These are phyloP conservation scores for Gobio occitaniae DNA, from an alignment of 2,797 vertebrate genomes.

Conservation along the genomic window DNA sequence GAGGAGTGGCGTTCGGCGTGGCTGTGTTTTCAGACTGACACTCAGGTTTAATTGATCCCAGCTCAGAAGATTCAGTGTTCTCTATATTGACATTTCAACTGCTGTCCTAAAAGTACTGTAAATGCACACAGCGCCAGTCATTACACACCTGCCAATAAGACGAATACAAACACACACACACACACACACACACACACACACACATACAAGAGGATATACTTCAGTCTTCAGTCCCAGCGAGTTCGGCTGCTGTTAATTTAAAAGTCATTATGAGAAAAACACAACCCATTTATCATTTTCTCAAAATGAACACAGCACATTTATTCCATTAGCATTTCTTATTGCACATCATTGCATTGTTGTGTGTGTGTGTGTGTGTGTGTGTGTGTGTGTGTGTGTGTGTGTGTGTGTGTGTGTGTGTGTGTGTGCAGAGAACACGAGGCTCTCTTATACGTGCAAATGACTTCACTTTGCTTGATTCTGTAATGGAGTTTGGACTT, in stretches of 20 bases:
- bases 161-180: conserved; percentile 12
- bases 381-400: no score
- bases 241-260: conserved; percentile 19
- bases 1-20: background rate
- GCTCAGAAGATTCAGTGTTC: conserved; percentile 56
- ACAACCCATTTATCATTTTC: conserved; percentile 35
- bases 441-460: conserved; percentile 29
- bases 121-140: conserved; percentile 45
- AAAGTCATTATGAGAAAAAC: conserved; percentile 44
- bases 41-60: conserved; percentile 64
- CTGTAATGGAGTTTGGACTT: conserved; percentile 21
- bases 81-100: conserved; percentile 69
- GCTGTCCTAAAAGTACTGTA: conserved; percentile 67
- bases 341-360: conserved; percentile 39
- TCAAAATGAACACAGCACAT: conserved; percentile 36
- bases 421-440: background rate
- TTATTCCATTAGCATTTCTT: conserved; percentile 37
- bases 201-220: background rate
- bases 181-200: background rate
- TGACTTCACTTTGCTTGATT: conserved; percentile 36
- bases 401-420: no score
- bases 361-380: background rate
- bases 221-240: conserved; percentile 14
- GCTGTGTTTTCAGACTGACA: background rate
- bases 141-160: conserved; percentile 37